phyloP scores from a whole-genome alignment of 1,140 invertebrate species.

The Formica selysi region DNA sequence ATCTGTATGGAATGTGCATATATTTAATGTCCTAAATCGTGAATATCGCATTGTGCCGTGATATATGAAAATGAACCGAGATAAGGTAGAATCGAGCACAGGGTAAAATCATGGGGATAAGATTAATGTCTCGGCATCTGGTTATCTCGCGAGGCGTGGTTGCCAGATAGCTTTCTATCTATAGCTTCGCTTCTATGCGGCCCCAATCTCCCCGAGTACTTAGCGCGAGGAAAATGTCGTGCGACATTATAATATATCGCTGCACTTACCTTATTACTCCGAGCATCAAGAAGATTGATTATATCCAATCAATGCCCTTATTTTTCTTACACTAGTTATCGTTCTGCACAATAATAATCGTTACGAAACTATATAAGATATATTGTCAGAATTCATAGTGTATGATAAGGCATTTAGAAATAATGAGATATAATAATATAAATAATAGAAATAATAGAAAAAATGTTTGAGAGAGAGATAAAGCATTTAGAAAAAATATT shows the following conservation, averaged over 20 bases:
- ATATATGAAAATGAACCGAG: slow-evolving; percentile 43
- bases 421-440: background rate
- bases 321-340: background rate
- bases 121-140: slow-evolving; percentile 63
- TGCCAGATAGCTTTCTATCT: slow-evolving; percentile 65
- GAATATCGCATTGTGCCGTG: slow-evolving; percentile 21
- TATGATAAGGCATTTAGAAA: background rate
- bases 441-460: too few relatives aligned
- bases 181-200: slow-evolving; percentile 29
- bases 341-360: background rate
- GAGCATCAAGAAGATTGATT: slow-evolving; percentile 15
- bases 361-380: background rate
- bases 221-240: slow-evolving; percentile 35
- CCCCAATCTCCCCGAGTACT: slow-evolving; percentile 45
- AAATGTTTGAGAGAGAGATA: too few relatives aligned
- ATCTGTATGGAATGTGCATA: background rate
- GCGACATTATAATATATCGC: slow-evolving; percentile 19
- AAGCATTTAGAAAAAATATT: background rate
- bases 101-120: slow-evolving; percentile 48
- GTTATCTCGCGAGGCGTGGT: slow-evolving; percentile 67
- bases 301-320: background rate
- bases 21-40: slow-evolving; percentile 33
- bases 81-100: slow-evolving; percentile 54
- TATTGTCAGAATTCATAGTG: background rate
- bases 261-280: slow-evolving; percentile 19